Evolutionary conservation across 1,140 invertebrate species (phyloP).

Genomic region (Atta texana): DNA sequence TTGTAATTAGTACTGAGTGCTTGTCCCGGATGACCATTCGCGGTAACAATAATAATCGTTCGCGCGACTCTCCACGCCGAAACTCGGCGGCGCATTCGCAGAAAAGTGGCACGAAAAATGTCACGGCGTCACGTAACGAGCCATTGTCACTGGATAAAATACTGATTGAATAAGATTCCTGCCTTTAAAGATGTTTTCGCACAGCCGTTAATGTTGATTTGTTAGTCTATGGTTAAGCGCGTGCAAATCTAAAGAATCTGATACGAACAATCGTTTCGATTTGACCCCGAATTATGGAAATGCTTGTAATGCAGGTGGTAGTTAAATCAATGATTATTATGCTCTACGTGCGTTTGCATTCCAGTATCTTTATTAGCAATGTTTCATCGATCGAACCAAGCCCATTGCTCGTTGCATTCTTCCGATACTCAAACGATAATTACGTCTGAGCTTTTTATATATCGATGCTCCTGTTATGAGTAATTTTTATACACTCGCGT

Average conservation of each 20-base stretch:
- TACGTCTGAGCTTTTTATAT: not conserved
- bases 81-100: not conserved
- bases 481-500: constrained; percentile 47
- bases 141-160: constrained; percentile 59
- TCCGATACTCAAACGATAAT: constrained; percentile 64
- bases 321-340: constrained; percentile 64
- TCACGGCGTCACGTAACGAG: constrained; percentile 61
- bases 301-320: constrained; percentile 54
- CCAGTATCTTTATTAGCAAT: constrained; percentile 39
- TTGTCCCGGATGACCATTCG: constrained; percentile 56
- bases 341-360: constrained; percentile 50
- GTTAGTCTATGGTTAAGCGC: not conserved
- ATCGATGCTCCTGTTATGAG: not conserved
- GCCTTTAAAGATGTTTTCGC: constrained; percentile 20
- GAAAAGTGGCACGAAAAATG: constrained; percentile 63
- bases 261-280: constrained; percentile 55
- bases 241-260: not conserved
- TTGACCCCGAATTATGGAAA: constrained; percentile 65
- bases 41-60: constrained; percentile 56
- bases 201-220: constrained; percentile 39
- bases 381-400: constrained; percentile 19
- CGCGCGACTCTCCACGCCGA: constrained; percentile 7
- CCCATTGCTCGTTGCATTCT: constrained; percentile 50
- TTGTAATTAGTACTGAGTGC: constrained; percentile 66
- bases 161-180: constrained; percentile 33